Evolutionary conservation across 92 coral and sea anemone genomes (phyloP), one percentile per base, ranked within the genome.

Genomic region (Metridium senile): DNA sequence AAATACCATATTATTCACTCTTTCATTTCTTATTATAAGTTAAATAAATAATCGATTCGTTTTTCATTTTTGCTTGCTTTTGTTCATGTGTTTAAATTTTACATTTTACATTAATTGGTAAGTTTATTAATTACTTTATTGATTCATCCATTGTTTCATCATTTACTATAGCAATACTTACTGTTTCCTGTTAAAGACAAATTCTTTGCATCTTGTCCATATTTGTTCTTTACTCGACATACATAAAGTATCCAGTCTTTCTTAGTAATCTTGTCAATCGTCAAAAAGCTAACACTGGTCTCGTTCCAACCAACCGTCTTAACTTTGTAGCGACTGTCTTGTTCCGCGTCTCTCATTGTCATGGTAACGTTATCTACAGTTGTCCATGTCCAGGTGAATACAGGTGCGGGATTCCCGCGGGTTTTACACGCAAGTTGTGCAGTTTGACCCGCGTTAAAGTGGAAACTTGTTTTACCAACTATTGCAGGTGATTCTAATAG

Each of bases 311-410:
- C 79, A 43, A 26, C 19, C 39, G 91, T 85, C 26, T 66, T 72
- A 62, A 89, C 96, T 73, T 71, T 84, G 59, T 83, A 91, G 43
- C 91, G 87, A 9, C 81, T 82, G 32, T 79, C 78, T 43, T 84
- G 90, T 51, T 86, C 90, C 56, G 78, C 93, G 17, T 85, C 84
- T n/a, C 73, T 84, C 74, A 93, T 25, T 22, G 59, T 74, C 59
- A 72, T 61, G 21, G 79, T 83, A 61, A 62, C 70, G 81, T 89
- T 80, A 9, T 35, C 70, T 20, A 32, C 49, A 43, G 77, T 83
- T 18, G 31, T 75, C 97, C 97, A 95, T 23, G 82, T 69, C 99
- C 99, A 95, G 0, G 78, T 70, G 76, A 95, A 84, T 19, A 49
- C 45, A 21, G 99, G 97, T 27, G 28, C 54, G 59, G 99, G 99